phyloP scores from a whole-genome alignment of 2,797 vertebrate species.

The Manis javanica region DNA sequence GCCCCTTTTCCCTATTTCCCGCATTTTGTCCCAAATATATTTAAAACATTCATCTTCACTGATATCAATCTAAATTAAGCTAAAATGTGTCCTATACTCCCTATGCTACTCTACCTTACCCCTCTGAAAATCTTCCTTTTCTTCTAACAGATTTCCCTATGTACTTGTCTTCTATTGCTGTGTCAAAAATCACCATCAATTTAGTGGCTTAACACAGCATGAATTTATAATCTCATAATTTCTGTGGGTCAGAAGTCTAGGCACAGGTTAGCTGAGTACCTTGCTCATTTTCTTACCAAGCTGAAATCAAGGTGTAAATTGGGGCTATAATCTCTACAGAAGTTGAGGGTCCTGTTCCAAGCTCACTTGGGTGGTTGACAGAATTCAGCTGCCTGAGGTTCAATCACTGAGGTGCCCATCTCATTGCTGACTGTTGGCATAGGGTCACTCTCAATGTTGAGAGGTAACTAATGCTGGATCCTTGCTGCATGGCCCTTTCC shows the following conservation, averaged over 20 bases:
- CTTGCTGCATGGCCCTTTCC: not conserved
- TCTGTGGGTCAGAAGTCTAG: not conserved
- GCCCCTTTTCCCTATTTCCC: not conserved
- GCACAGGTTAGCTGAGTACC: not conserved
- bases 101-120: not conserved
- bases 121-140: not conserved
- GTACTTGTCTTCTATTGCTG: not conserved
- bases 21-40: not conserved
- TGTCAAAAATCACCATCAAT: not conserved
- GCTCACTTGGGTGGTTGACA: not conserved
- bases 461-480: not conserved
- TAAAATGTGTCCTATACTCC: not conserved
- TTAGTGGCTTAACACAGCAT: not conserved
- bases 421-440: not conserved
- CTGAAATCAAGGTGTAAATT: not conserved
- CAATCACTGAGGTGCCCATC: not conserved
- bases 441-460: not conserved
- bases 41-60: not conserved
- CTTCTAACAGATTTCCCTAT: not conserved
- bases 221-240: not conserved
- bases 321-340: not conserved
- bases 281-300: not conserved
- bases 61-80: not conserved
- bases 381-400: not conserved
- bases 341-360: not conserved